Base-by-base conservation (phyloP, 35 echinoderm and acorn worm genomes). In the Stichopus chloronotus region DNA sequence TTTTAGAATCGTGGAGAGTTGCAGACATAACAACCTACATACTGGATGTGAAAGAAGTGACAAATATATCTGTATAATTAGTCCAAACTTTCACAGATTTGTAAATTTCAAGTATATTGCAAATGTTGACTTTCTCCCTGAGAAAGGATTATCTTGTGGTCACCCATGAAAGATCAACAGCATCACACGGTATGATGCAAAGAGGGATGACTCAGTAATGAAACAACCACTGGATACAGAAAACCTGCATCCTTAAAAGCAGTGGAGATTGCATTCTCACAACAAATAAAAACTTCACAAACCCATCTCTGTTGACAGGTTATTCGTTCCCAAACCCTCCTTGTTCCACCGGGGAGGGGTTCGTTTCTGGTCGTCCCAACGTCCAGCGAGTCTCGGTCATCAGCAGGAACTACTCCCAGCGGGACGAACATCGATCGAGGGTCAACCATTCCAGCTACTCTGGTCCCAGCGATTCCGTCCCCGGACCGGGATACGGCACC, bases 311-410 rank as follows among this genome's bases (percentile, higher is more conserved):
- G 9, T 58, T 76, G 16, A 55, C 69, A 91, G 90, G 9, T 19
- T 91, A 91, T 57, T 79, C 76, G 7, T 55, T 79, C 55, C 55
- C 54, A 57, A 58, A 57, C 17, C 53, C 69, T 13, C 13, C 43
- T 17, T 78, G 72, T 91, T 53, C 20, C 5, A 9, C 72, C 23
- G 53, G 24, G 5, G 90, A 91, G n/a, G 58, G 24, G 5, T 91
- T 78, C 76, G 16, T 11, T 8, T 25, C 90, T 6, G 53, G 25
- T 2, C 90, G 76, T 57, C 90, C 90, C 4, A 91, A 77, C 53
- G 96, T 91, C 5, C 94, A 97, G 56, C 52, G 92, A 5, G 96
- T 97, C 22, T 97, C 94, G 0, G 95, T 96, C 65, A 96, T 96
- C 83, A 96, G 93, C 84, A 86, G 91, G 52, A 83, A 84, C 56